Base-by-base conservation (phyloP, 2,797 vertebrate species). In the Erethizon dorsatum region DNA sequence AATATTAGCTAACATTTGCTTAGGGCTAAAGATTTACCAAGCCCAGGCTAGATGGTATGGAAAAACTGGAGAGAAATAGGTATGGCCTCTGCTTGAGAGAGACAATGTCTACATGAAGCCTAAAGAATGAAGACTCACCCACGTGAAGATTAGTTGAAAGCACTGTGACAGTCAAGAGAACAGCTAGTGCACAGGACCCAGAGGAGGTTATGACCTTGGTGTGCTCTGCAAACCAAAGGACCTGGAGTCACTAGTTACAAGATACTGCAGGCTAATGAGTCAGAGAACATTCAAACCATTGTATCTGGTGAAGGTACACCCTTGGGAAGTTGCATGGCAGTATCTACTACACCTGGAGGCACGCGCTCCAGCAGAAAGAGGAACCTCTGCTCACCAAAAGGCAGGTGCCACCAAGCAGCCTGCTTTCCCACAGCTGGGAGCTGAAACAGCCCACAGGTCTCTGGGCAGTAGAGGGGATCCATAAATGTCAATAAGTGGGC, bases 401-500 rank as follows among this genome's bases (percentile, higher is more conserved):
- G 2, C 59, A 33, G 0, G 4, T 0, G 9, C 13, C 31, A 78
- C 79, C 69, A 71, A 79, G 45, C 37, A 78, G 33, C 47, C 13
- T 3, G 14, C 54, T 26, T 71, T 41, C 15, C 3, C 3, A 10
- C 1, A 41, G 50, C 52, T 75, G 28, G 73, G 15, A 71, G 0
- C 37, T 45, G 12, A 91, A 93, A 26, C 26, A 89, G 57, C 26
- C 33, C 12, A n/a, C 65, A 2, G 10, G 56, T 12, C 85, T 54
- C 41, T 85, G 84, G 24, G 5, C 31, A 73, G 5, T 10, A 59
- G 63, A 33, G 45, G 9, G 24, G 24, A 88, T 88, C 77, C 18
- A 71, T 83, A 50, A 59, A 86, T 83, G 82, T 82, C 57, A 26
- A 50, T 57, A 59, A 90, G 50, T 10, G 33, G 83, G 31, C 59